Base-by-base conservation (phyloP, 2,888 invertebrate species). In the Drosophila anceps region DNA sequence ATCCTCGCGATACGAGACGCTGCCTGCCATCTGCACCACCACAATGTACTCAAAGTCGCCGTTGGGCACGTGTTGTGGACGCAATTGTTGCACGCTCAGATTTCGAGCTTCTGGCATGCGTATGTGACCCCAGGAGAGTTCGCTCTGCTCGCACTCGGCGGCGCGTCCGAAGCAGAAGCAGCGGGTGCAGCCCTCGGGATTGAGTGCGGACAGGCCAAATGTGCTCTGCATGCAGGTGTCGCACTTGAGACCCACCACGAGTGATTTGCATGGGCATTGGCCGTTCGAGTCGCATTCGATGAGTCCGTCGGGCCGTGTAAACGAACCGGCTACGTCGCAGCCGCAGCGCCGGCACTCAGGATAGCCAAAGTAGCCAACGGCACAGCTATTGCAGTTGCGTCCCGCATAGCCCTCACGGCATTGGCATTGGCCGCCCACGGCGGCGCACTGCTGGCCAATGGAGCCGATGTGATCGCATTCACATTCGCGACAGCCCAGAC, bases 91-190 rank as follows among this genome's bases (percentile, higher is more conserved):
- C 18, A 93, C 88, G 66, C 92, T 93, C 3, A 95, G 82, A 73
- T 94, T 94, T 43, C 94, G 88, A 0, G 94, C 93, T 57, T 94
- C 93, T 51, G 94, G 93, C 71, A 95, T 94, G 87, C 96, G 94
- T 44, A 97, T 95, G 92, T 97, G 96, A 12, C 96, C 96, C 95
- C 98, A 97, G 0, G 96, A 95, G 70, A 97, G 95, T 31, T 95
- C 95, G 1, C 98, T 96, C 92, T 98, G 97, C 39, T 94, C 94
- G 92, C 99, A 99, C 61, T 94, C 94, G 5, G 95, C 94, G 55
- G 96, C 96, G 86, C 98, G 95, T 0, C 97, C 97, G 93, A 99
- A 99, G 93, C 99, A 99, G 94, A 98, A 99, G 93, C 99, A 99
- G 69, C 96, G 95, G 0, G 98, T 98, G 92, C 99, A 99, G 9